Evolutionary conservation across 2,113 vertebrate genomes (phyloP).

Genomic region (Scatophagus argus): DNA sequence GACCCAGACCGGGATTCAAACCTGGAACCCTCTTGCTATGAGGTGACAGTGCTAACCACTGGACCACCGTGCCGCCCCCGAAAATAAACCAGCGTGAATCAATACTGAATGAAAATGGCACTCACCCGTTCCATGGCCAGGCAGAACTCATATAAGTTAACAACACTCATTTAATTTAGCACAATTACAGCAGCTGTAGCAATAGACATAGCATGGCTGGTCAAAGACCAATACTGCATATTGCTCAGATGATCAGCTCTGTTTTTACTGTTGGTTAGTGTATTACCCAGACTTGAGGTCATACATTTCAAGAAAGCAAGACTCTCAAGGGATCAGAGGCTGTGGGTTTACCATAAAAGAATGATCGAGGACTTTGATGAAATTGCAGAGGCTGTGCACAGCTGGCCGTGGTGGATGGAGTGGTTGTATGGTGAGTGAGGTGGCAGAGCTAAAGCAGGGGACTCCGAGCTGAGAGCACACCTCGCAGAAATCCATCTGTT

Average conservation of each 20-base stretch:
- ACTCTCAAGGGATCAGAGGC: slow-evolving; percentile 39
- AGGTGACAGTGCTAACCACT: too few species aligned
- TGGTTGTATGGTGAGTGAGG: slow-evolving; percentile 5
- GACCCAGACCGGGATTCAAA: too few species aligned
- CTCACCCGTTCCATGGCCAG: slow-evolving; percentile 27
- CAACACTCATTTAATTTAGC: slow-evolving; percentile 64
- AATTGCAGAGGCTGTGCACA: slow-evolving; percentile 63
- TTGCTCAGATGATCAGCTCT: slow-evolving; percentile 48
- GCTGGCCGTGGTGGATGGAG: slow-evolving; percentile 60
- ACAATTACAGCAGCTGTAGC: slow-evolving; percentile 60
- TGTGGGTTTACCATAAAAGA: slow-evolving; percentile 55
- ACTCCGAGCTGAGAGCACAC: slow-evolving; percentile 58
- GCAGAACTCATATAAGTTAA: slow-evolving; percentile 59
- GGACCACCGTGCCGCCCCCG: too few species aligned
- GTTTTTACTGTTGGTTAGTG: slow-evolving; percentile 55
- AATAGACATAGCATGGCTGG: slow-evolving; percentile 24
- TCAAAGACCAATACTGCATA: slow-evolving; percentile 43
- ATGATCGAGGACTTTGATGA: slow-evolving; percentile 74
- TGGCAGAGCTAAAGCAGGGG: slow-evolving; percentile 37
- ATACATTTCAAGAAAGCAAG: slow-evolving; percentile 44
- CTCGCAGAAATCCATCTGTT: slow-evolving; percentile 81
- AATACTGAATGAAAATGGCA: slow-evolving; percentile 49
- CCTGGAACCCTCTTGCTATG: too few species aligned
- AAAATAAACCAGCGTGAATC: slow-evolving; percentile 45
- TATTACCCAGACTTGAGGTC: slow-evolving; percentile 21